A percentile compares a stretch with the other conserved stretches of the same genome.
These are phyloP conservation scores for Leptodirus hochenwartii DNA, from an alignment of 2,888 invertebrate species.

Conservation along the genomic window DNA sequence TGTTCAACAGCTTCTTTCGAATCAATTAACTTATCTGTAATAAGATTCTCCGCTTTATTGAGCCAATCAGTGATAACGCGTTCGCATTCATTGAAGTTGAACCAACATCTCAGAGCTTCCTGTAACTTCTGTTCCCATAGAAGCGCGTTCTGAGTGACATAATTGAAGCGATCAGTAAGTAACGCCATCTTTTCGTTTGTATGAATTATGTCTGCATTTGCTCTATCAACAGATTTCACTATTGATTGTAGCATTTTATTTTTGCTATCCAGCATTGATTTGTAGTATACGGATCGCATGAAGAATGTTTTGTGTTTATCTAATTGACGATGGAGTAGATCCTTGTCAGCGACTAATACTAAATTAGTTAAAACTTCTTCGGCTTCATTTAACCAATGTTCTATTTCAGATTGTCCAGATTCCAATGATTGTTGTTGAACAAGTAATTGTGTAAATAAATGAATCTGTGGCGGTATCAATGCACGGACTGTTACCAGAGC, in stretches of 20 bases:
- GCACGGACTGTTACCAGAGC: conserved; percentile 69
- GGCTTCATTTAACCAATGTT: conserved; percentile 71
- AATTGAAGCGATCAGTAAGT: conserved; percentile 68
- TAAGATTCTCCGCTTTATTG: conserved; percentile 61
- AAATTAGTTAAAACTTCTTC: conserved; percentile 48
- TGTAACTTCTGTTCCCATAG: conserved; percentile 63
- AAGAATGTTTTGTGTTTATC: conserved; percentile 76
- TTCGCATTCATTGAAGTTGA: conserved; percentile 62
- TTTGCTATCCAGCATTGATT: conserved; percentile 86
- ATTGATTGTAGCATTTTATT: conserved; percentile 85
- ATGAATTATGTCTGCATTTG: conserved; percentile 55
- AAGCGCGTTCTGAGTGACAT: conserved; percentile 55
- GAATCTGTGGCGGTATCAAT: conserved; percentile 62
- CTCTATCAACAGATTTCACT: conserved; percentile 54
- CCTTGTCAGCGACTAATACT: conserved; percentile 43
- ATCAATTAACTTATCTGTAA: conserved; percentile 64
- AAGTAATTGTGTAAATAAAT: conserved; percentile 62
- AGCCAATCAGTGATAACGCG: conserved; percentile 74
- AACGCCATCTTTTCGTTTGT: conserved; percentile 54
- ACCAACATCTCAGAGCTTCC: conserved; percentile 67
- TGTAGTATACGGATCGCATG: conserved; percentile 75
- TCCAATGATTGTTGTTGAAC: conserved; percentile 84
- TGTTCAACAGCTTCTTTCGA: conserved; percentile 63
- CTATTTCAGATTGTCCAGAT: conserved; percentile 70
- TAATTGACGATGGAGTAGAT: conserved; percentile 54